Conservation (phyloP, 1,140 invertebrate genomes). For the Lucilia cuprina region DNA sequence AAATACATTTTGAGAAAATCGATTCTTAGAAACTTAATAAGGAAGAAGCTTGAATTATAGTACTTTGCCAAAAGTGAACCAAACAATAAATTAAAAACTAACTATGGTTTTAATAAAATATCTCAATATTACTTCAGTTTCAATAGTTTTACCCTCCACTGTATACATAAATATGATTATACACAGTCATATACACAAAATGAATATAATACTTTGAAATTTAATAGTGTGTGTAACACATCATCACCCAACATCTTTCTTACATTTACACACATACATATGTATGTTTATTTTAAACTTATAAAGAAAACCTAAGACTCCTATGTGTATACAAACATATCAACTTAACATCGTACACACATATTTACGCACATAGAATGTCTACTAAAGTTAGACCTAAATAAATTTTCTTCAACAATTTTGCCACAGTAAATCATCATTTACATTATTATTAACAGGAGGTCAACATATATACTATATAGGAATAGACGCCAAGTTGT, state of each 20-base stretch:
- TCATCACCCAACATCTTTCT: not conserved
- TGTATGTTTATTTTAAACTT: not conserved
- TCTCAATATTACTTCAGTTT: no score
- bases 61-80: no score
- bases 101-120: no score
- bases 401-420: slow-evolving; percentile 17
- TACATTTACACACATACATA: not conserved
- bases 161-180: no score
- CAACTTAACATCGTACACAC: no score
- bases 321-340: not conserved
- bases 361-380: no score
- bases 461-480: not conserved
- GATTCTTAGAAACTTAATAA: no score
- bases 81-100: no score
- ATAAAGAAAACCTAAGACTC: not conserved
- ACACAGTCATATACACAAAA: no score
- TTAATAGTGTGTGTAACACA: not conserved
- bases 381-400: not conserved
- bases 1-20: no score
- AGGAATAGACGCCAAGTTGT: not conserved
- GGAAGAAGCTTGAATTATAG: no score
- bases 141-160: no score
- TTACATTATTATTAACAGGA: slow-evolving; percentile 27
- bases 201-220: not conserved
- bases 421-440: slow-evolving; percentile 27